phyloP scores from a whole-genome alignment of 2,888 invertebrate genomes.

The Philhelius pedissequus region DNA sequence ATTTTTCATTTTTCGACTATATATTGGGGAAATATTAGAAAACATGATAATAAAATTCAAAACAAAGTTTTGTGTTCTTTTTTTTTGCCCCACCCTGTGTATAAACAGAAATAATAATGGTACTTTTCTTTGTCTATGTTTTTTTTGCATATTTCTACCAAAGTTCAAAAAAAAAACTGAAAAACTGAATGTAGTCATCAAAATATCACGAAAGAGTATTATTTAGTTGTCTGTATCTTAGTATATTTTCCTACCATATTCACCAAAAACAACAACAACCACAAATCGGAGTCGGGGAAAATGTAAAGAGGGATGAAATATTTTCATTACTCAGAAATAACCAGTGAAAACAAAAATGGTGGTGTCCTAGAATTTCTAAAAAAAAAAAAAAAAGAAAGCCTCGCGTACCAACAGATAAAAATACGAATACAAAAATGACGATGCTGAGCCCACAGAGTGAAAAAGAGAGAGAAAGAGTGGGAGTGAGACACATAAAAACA shows the following conservation, averaged over 20 bases:
- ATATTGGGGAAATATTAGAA: neutral
- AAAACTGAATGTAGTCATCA: conserved; percentile 16
- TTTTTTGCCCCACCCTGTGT: conserved; percentile 3
- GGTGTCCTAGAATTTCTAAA: conserved; percentile 20
- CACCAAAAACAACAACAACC: neutral
- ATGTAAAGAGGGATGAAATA: neutral
- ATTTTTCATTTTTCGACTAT: neutral
- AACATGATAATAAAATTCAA: conserved; percentile 2
- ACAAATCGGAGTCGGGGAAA: neutral
- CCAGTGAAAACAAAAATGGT: conserved; percentile 23
- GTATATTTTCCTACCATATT: neutral
- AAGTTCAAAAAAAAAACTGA: conserved; percentile 4
- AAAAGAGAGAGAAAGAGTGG: neutral
- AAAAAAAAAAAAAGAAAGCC: neutral
- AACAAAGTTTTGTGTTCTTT: neutral
- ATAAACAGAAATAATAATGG: neutral
- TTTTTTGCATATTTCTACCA: neutral
- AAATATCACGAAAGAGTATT: neutral
- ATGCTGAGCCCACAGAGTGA: conserved; percentile 22
- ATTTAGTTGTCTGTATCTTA: neutral
- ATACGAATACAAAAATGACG: conserved; percentile 33
- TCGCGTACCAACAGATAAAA: conserved; percentile 24
- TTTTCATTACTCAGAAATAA: conserved; percentile 54
- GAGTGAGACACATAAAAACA: neutral
- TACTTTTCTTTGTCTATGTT: conserved; percentile 3